Percentiles rank a stretch among this genome's conserved stretches.
phyloP scores from a whole-genome alignment of 2,113 vertebrate species.

The Pipa parva region DNA sequence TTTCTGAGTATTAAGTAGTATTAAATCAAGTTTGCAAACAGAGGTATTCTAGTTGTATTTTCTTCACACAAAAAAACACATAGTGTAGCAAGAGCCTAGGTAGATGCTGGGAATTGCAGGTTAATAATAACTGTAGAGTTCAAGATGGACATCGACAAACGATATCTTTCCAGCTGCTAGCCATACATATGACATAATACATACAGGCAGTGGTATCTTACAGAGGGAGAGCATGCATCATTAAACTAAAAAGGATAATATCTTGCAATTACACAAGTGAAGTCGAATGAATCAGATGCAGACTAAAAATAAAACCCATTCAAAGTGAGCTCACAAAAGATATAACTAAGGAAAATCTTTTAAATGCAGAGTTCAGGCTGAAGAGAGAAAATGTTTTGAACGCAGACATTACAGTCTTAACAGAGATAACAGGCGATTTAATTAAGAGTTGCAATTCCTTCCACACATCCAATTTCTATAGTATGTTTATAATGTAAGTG shows the following conservation, averaged over 20 bases:
- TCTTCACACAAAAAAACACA: no score
- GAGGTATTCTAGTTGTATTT: no score
- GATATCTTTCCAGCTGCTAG: no score
- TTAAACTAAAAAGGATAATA: neutral
- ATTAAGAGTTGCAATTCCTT: neutral
- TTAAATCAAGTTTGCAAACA: no score
- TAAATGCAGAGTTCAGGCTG: conserved; percentile 9
- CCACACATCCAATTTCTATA: neutral
- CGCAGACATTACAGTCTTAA: neutral
- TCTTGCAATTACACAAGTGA: neutral
- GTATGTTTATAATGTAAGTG: no score
- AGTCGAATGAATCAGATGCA: neutral
- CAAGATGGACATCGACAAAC: no score
- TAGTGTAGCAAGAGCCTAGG: no score
- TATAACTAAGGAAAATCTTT: neutral
- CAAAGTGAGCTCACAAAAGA: neutral
- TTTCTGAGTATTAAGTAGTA: no score
- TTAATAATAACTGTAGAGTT: no score
- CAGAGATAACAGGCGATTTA: neutral
- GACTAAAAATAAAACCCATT: neutral
- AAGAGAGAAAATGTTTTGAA: neutral
- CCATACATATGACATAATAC: no score
- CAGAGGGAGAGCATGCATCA: conserved; percentile 6
- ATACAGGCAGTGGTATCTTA: neutral
- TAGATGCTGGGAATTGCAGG: no score